A percentile compares a stretch with the other conserved stretches of the same genome.
Evolutionary conservation across 1,140 invertebrate species (phyloP).

Genomic region (Tetramorium alpestre): DNA sequence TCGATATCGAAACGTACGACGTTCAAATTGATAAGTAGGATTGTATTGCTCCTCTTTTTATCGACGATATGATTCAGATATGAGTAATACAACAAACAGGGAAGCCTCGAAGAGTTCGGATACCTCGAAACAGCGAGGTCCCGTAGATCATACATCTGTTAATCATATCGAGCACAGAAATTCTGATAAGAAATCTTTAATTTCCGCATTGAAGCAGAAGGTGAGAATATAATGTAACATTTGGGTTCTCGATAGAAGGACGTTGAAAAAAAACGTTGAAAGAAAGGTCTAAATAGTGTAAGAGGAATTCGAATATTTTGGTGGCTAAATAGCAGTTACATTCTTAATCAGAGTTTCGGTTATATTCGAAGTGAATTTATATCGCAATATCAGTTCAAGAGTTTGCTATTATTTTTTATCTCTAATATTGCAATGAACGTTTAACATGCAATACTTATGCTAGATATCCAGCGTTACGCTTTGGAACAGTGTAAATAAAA

Average conservation of each 20-base stretch:
- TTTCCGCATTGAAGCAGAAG: slow-evolving; percentile 53
- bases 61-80: slow-evolving; percentile 39
- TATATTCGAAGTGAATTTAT: slow-evolving; percentile 3
- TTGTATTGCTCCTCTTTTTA: not conserved
- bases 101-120: slow-evolving; percentile 22
- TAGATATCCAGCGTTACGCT: not conserved
- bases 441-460: not conserved
- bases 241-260: not conserved
- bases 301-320: not conserved
- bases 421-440: not conserved
- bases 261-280: not conserved
- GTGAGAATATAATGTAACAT: slow-evolving; percentile 26
- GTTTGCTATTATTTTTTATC: not conserved
- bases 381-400: not conserved
- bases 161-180: not conserved
- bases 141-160: not conserved
- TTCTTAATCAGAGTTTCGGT: not conserved
- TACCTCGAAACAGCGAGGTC: not conserved
- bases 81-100: slow-evolving; percentile 26
- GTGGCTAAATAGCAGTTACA: not conserved
- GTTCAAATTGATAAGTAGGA: slow-evolving; percentile 69
- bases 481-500: not conserved
- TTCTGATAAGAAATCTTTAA: slow-evolving; percentile 9
- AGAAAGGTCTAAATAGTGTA: not conserved
- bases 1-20: slow-evolving; percentile 35